phyloP scores from a whole-genome alignment of 2,888 invertebrate species.

The Amiota mariae region DNA sequence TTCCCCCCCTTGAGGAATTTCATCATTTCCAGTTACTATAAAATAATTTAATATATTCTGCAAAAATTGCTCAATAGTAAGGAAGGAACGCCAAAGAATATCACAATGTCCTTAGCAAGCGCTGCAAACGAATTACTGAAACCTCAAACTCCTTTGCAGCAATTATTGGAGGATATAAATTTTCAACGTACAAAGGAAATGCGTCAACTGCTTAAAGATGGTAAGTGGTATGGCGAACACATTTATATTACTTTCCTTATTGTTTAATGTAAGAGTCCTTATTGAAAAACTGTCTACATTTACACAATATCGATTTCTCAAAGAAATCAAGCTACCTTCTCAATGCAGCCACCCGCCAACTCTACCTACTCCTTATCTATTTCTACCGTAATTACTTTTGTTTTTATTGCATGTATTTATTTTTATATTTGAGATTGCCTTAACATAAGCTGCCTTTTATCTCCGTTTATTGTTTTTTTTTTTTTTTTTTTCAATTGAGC shows the following conservation, averaged over 20 bases:
- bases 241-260: neutral
- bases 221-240: slow-evolving; percentile 73
- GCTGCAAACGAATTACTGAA: slow-evolving; percentile 71
- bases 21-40: neutral
- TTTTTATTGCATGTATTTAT: slow-evolving; percentile 9
- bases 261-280: slow-evolving; percentile 10
- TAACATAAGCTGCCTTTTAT: neutral
- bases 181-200: slow-evolving; percentile 94
- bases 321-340: slow-evolving; percentile 31
- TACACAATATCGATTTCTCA: slow-evolving; percentile 68
- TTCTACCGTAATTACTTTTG: neutral
- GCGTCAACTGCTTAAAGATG: slow-evolving; percentile 90
- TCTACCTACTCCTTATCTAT: too few relatives aligned
- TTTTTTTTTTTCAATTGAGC: too few relatives aligned
- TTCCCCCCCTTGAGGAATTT: neutral
- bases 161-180: slow-evolving; percentile 91
- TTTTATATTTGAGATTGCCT: slow-evolving; percentile 3
- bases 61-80: too few relatives aligned
- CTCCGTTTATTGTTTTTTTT: neutral
- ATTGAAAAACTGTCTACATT: slow-evolving; percentile 63
- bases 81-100: too few relatives aligned
- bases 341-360: too few relatives aligned
- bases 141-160: slow-evolving; percentile 83
- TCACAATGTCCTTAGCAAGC: slow-evolving; percentile 66
- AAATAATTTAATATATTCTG: neutral